phyloP scores from a whole-genome alignment of 2,888 invertebrate genomes.

The Ectropis crepuscularia region DNA sequence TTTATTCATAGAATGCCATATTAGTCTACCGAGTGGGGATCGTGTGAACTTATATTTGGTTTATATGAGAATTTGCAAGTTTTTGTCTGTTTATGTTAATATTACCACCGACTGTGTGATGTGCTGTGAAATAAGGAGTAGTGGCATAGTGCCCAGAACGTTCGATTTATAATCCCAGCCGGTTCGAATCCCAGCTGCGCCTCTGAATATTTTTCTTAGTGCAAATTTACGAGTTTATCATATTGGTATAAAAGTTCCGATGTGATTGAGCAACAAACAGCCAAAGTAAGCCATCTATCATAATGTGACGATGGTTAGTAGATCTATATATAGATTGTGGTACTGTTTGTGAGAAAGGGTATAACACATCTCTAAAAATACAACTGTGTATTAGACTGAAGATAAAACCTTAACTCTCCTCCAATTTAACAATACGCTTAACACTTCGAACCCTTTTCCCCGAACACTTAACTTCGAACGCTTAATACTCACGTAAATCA shows the following conservation, averaged over 20 bases:
- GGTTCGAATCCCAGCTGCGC: too few relatives aligned
- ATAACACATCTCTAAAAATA: neutral
- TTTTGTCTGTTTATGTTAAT: too few relatives aligned
- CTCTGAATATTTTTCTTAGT: too few relatives aligned
- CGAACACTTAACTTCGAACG: slow-evolving; percentile 34
- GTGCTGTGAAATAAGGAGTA: too few relatives aligned
- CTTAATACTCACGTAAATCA: slow-evolving; percentile 39
- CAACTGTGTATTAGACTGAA: too few relatives aligned
- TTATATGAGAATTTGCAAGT: slow-evolving; percentile 2
- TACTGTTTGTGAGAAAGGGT: neutral
- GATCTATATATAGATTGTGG: neutral
- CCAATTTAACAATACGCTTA: neutral
- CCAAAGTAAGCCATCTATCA: too few relatives aligned
- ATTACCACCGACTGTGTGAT: too few relatives aligned
- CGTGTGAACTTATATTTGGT: slow-evolving; percentile 7
- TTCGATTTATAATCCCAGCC: too few relatives aligned
- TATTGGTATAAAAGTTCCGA: too few relatives aligned
- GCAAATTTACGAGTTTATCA: too few relatives aligned
- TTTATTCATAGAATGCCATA: slow-evolving; percentile 19
- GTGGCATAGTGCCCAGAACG: too few relatives aligned
- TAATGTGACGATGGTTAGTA: neutral
- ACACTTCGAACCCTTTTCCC: slow-evolving; percentile 22
- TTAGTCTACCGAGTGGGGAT: neutral
- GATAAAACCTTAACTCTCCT: neutral
- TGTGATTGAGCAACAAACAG: too few relatives aligned